A percentile compares a stretch with the other conserved stretches of the same genome.
These are phyloP conservation scores for Girardinichthys multiradiatus DNA, from an alignment of 2,113 vertebrate species.

Conservation along the genomic window DNA sequence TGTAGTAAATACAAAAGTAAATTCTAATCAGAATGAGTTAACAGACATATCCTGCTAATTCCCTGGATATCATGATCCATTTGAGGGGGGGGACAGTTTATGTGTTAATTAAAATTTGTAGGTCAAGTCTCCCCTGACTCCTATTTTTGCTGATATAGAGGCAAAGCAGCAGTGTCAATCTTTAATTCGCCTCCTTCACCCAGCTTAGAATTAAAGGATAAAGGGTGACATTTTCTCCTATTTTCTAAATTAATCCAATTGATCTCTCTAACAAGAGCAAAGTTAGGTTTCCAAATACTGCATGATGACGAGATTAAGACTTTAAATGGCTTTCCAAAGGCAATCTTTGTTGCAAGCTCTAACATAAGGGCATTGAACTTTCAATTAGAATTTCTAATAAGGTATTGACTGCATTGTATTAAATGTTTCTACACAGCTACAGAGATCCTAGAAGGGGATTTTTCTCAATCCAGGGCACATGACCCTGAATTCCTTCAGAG, in stretches of 20 bases:
- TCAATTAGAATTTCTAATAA: slow-evolving; percentile 98
- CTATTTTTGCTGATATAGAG: slow-evolving; percentile 86
- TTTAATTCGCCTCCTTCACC: slow-evolving; percentile 84
- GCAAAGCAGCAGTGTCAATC: slow-evolving; percentile 82
- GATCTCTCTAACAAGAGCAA: slow-evolving; percentile 97
- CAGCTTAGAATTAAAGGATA: slow-evolving; percentile 90
- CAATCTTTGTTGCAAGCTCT: slow-evolving; percentile 89
- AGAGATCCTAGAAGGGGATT: slow-evolving; percentile 85
- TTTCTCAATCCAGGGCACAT: slow-evolving; percentile 76
- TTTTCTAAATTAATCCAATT: slow-evolving; percentile 98
- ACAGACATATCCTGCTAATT: slow-evolving; percentile 70
- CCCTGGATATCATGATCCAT: slow-evolving; percentile 82
- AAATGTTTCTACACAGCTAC: slow-evolving; percentile 89
- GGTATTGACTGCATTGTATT: slow-evolving; percentile 95
- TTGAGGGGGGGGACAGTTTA: slow-evolving; percentile 91
- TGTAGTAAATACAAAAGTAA: background rate
- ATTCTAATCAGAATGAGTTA: slow-evolving; percentile 73
- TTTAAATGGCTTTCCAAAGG: slow-evolving; percentile 95
- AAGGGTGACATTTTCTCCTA: slow-evolving; percentile 95
- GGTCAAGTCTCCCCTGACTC: slow-evolving; percentile 94
- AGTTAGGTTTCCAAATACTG: slow-evolving; percentile 96
- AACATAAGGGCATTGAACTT: slow-evolving; percentile 91
- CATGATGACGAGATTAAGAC: slow-evolving; percentile 98
- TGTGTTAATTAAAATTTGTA: slow-evolving; percentile 98
- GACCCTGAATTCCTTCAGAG: slow-evolving; percentile 69